A percentile compares a stretch with the other conserved stretches of the same genome.
phyloP scores from a whole-genome alignment of 2,113 vertebrate species.

The Pelusios castaneus region DNA sequence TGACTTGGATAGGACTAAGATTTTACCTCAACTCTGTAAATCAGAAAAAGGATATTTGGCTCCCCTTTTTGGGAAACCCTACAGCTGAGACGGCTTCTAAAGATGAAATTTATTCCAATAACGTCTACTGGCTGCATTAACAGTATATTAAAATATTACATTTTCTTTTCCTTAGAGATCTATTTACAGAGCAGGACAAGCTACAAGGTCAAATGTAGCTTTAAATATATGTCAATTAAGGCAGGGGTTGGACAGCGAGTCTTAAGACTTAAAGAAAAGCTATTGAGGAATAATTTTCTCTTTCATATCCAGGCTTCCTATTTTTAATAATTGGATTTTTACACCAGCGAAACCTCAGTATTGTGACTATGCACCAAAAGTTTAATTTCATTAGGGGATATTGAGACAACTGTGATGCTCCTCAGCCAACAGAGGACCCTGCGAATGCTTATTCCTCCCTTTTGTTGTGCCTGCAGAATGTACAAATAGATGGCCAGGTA shows the following conservation, averaged over 20 bases:
- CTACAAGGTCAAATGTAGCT: neutral
- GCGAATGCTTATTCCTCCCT: neutral
- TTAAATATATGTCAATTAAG: neutral
- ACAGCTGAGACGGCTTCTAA: neutral
- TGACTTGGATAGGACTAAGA: slow-evolving; percentile 8
- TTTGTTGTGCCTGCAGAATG: neutral
- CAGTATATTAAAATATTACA: neutral
- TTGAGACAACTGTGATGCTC: neutral
- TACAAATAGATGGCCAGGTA: neutral
- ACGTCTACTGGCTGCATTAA: neutral
- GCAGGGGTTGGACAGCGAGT: neutral
- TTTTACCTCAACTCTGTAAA: neutral
- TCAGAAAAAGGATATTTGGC: neutral
- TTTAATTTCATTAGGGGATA: neutral
- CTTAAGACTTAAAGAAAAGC: neutral
- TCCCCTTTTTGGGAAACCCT: neutral
- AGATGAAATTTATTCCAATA: neutral
- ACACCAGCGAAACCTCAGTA: neutral
- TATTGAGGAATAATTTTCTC: neutral
- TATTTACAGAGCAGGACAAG: neutral
- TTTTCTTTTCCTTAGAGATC: neutral
- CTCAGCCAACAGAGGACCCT: neutral
- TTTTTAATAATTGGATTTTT: neutral
- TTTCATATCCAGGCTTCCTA: neutral
- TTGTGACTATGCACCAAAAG: neutral